Percentiles rank a stretch among this genome's conserved stretches.
Conservation (phyloP, 2,113 vertebrate genomes). For the Donacobius atricapilla region DNA sequence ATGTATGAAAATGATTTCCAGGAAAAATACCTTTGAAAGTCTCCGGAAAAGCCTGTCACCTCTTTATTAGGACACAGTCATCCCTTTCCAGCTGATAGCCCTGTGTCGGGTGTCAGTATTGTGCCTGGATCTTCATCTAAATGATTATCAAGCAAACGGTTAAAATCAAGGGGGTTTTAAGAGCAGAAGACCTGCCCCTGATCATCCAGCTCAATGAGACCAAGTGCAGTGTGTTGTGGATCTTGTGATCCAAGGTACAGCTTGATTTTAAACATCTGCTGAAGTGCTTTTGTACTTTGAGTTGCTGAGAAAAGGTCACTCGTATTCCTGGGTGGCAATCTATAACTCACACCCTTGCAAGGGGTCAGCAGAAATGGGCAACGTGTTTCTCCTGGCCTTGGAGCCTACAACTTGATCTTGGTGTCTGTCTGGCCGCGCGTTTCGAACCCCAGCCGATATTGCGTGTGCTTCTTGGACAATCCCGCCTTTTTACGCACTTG, state of each 20-base stretch:
- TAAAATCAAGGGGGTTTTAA: neutral
- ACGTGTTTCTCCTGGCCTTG: neutral
- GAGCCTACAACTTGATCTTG: neutral
- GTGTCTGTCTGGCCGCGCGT: neutral
- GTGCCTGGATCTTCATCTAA: neutral
- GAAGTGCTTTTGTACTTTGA: neutral
- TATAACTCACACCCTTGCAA: neutral
- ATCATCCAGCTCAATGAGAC: neutral
- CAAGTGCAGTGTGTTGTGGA: neutral
- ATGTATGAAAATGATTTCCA: neutral
- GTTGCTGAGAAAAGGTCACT: neutral
- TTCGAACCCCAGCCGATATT: neutral
- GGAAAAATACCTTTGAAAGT: neutral
- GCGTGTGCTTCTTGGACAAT: neutral
- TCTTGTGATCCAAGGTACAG: neutral
- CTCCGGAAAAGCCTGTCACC: neutral
- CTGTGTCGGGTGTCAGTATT: neutral
- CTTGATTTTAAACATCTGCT: conserved; percentile 26
- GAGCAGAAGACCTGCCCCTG: neutral
- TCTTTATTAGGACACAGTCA: neutral
- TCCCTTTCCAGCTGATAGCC: neutral
- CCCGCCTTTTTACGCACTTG: conserved; percentile 29
- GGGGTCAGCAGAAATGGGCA: neutral
- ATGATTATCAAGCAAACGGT: neutral
- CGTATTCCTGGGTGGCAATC: neutral